Evolutionary conservation across 1,140 invertebrate species (phyloP).

Genomic region (Notospermus geniculatus): DNA sequence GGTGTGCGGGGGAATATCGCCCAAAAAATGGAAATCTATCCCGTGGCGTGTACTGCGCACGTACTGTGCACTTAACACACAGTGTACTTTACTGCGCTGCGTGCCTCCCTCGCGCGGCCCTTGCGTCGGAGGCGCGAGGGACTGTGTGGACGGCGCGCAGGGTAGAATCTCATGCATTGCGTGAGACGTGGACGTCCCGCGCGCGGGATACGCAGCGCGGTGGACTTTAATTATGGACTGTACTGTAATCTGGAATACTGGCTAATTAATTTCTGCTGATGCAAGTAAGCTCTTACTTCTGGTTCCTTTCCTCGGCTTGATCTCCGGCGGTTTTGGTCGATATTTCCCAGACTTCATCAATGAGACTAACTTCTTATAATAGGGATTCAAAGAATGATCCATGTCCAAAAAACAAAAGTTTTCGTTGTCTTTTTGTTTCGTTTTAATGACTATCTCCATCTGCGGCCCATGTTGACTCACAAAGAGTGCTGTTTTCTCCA

Average conservation of each 20-base stretch:
- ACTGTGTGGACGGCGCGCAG: too few relatives aligned
- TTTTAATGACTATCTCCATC: conserved; percentile 98
- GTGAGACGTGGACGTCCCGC: too few relatives aligned
- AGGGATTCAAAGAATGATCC: conserved; percentile 79
- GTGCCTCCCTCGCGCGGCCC: too few relatives aligned
- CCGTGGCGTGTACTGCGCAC: too few relatives aligned
- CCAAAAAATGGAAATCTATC: too few relatives aligned
- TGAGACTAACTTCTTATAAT: conserved; percentile 76
- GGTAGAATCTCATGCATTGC: too few relatives aligned
- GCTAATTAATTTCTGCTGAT: not conserved
- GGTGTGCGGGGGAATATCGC: too few relatives aligned
- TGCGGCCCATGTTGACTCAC: conserved; percentile 89
- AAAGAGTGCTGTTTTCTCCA: conserved; percentile 94
- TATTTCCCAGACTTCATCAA: conserved; percentile 63
- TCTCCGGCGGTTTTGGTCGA: conserved; percentile 37
- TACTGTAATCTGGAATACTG: not conserved
- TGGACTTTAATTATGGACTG: too few relatives aligned
- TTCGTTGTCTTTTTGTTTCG: conserved; percentile 89
- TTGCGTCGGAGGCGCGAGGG: too few relatives aligned
- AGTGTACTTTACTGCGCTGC: too few relatives aligned
- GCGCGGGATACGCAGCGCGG: too few relatives aligned
- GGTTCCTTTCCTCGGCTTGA: conserved; percentile 19
- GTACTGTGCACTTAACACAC: too few relatives aligned
- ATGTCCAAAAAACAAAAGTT: conserved; percentile 93
- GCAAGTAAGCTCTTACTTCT: not conserved